A percentile compares a stretch with the other conserved stretches of the same genome.
phyloP scores from a whole-genome alignment of 37 sponge, comb jelly and placozoan genomes.

The Spongia lamella region DNA sequence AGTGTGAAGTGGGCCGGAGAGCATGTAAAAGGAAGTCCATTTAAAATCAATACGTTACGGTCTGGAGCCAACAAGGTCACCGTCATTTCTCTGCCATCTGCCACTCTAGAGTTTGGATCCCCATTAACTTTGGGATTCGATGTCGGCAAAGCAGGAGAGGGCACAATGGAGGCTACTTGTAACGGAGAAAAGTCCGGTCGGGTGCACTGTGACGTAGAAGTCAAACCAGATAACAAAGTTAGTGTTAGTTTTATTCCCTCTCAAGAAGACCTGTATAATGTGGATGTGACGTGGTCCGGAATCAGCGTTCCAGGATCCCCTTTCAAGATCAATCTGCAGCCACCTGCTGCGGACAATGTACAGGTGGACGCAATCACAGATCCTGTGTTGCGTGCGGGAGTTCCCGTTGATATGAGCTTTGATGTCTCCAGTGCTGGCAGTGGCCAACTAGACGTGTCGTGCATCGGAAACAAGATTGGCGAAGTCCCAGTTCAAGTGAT shows the following conservation, averaged over 20 bases:
- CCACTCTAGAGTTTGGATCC: slow-evolving; percentile 8
- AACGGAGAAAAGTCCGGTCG: too few species aligned
- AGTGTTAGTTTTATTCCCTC: slow-evolving; percentile 31
- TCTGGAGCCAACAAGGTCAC: slow-evolving; percentile 2
- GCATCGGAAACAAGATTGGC: slow-evolving; percentile 33
- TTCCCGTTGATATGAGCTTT: slow-evolving; percentile 29
- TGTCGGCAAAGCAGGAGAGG: slow-evolving; percentile 56
- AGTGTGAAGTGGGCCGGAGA: slow-evolving; percentile 31
- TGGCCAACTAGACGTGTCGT: slow-evolving; percentile 31
- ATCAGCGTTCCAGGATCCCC: slow-evolving; percentile 55
- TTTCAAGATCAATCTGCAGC: slow-evolving; percentile 57
- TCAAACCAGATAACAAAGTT: not conserved
- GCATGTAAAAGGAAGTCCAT: slow-evolving; percentile 52
- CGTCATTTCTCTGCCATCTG: too few species aligned
- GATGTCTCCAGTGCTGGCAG: slow-evolving; percentile 62
- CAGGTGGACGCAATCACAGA: slow-evolving; percentile 2
- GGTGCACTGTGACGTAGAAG: too few species aligned
- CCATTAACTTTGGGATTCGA: slow-evolving; percentile 66
- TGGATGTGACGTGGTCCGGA: slow-evolving; percentile 57
- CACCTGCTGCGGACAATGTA: slow-evolving; percentile 39
- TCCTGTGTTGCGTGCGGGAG: not conserved
- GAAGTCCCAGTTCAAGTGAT: slow-evolving; percentile 23
- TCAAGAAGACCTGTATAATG: slow-evolving; percentile 45
- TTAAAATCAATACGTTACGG: slow-evolving; percentile 28
- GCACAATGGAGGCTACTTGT: not conserved